Evolutionary conservation across 2,888 invertebrate species (phyloP).

Genomic region (Danaus chrysippus): DNA sequence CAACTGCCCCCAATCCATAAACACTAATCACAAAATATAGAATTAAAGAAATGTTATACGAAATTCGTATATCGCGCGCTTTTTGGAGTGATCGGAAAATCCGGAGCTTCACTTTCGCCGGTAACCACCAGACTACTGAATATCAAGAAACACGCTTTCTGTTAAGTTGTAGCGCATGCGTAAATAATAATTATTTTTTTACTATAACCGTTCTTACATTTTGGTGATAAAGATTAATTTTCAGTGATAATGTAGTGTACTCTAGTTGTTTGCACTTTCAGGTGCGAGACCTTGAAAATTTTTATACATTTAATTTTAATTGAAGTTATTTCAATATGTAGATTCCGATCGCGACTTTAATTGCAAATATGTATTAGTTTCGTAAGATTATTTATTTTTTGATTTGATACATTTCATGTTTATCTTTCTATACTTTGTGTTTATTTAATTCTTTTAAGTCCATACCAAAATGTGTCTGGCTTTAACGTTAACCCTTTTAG

Average conservation of each 20-base stretch:
- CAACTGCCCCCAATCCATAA: conserved; percentile 17
- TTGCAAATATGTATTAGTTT: no score
- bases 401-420: no score
- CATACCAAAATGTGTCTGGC: no score
- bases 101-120: conserved; percentile 28
- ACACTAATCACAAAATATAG: conserved; percentile 9
- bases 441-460: no score
- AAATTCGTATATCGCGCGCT: conserved; percentile 24
- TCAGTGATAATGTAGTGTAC: not conserved
- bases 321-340: not conserved
- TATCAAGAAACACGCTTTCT: conserved; percentile 39
- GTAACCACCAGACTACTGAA: conserved; percentile 51
- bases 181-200: conserved; percentile 38
- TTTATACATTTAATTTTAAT: conserved; percentile 18
- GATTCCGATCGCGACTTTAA: not conserved
- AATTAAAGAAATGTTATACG: conserved; percentile 1
- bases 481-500: no score
- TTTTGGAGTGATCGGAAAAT: conserved; percentile 16
- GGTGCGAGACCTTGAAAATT: conserved; percentile 24
- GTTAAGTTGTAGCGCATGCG: conserved; percentile 63
- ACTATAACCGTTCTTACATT: conserved; percentile 27
- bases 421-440: no score
- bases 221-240: not conserved
- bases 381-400: no score
- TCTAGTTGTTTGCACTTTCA: conserved; percentile 18